Evolutionary conservation across 1,140 invertebrate genomes (phyloP), one percentile per base, ranked within the genome.

Genomic region (Antheraea pernyi): DNA sequence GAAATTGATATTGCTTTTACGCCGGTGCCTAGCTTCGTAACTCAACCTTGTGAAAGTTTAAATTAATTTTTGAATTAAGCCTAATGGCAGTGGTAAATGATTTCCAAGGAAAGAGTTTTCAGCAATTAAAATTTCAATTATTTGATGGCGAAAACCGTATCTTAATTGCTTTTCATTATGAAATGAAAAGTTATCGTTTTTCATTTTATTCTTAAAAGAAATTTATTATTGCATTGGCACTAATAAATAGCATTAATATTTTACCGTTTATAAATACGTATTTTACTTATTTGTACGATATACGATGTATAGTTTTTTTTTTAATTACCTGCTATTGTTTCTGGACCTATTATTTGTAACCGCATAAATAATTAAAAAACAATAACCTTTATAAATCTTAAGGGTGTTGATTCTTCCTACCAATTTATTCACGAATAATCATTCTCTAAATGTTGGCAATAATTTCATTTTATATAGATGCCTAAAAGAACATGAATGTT

Each of bases 1-100:
- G 89, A 93, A 92, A 93, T 93, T 93, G 91, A 92, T 93, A 92
- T 91, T 92, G 88, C 88, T 83, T 89, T 92, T 88, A 88, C 86
- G 83, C 77, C 76, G 83, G 78, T 82, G 84, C 83, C 84, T 83
- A 82, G 86, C 81, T 85, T 83, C 86, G 82, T 83, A 80, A 80
- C 78, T 81, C 81, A 88, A 85, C 85, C 90, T 92, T 88, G 83
- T 87, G 81, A 91, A 92, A 92, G 88, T 91, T 92, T 90, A 92
- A 92, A 92, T 92, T 92, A 91, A 91, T 92, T 91, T 91, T 92
- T 92, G 88, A 91, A 92, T 91, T 89, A 92, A 90, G 88, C 85
- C 88, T 91, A 92, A 91, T 92, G 83, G 86, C 87, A 89, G 78
- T 83, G 88, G 87, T 89, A 89, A 91, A 88, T 84, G 86, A 86